These are phyloP conservation scores for Diacarnus erythraeanus DNA, from an alignment of 37 sponge, comb jelly and placozoan genomes.

Conservation along the genomic window DNA sequence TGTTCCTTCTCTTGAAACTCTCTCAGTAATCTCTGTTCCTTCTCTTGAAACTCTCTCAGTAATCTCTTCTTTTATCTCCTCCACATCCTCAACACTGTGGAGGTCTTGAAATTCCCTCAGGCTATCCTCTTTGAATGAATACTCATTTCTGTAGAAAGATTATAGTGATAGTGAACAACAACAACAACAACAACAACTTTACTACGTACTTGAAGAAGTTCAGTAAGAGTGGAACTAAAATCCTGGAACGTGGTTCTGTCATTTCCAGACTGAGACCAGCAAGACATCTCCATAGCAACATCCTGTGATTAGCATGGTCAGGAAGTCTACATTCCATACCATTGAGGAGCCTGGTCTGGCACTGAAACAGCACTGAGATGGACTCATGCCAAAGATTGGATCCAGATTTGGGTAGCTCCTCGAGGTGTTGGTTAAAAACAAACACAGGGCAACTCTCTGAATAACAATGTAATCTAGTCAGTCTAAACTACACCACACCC, in stretches of 20 bases:
- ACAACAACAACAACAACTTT: neutral
- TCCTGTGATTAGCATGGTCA: conserved; percentile 71
- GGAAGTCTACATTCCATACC: conserved; percentile 52
- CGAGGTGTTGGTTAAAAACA: too few species aligned
- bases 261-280: conserved; percentile 17
- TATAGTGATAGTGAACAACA: neutral
- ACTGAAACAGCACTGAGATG: conserved; percentile 14
- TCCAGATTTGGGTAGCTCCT: neutral
- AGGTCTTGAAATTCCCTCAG: conserved; percentile 49
- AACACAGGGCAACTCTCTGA: too few species aligned
- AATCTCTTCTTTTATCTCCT: neutral
- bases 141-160: conserved; percentile 57
- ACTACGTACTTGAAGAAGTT: conserved; percentile 50
- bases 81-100: conserved; percentile 8
- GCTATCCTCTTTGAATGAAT: conserved; percentile 42
- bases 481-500: too few species aligned
- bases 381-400: conserved; percentile 12
- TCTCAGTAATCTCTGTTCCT: conserved; percentile 1
- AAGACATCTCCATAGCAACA: conserved; percentile 74
- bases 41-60: neutral
- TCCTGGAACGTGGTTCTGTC: conserved; percentile 64
- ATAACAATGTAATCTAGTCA: too few species aligned
- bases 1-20: neutral
- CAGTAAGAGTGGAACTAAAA: conserved; percentile 71
- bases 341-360: neutral